Evolutionary conservation across 2,888 invertebrate genomes (phyloP), one percentile per base, ranked within the genome.

Genomic region (Pycnomerus fuliginosus): DNA sequence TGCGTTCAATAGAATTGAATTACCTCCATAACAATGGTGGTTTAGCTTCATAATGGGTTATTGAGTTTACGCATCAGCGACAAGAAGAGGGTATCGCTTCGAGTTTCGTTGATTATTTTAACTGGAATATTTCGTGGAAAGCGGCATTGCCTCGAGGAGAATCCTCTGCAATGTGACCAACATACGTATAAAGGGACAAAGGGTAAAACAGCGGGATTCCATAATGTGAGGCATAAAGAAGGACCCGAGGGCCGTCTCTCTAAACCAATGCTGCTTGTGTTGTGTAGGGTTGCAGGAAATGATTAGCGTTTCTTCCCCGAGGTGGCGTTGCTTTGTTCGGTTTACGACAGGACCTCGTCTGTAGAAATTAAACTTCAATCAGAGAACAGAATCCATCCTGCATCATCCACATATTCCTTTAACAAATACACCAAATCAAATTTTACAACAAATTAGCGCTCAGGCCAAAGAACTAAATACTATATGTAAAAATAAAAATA

Each of bases 181-280:
- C 55, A 47, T 44, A 50, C 48, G 44, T 34, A 36, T 28, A 40
- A 39, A 47, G 40, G 46, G 48, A 49, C 50, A 49, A 53, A 52
- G 54, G 52, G 49, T 47, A 51, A 42, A 36, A 40, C 23, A 36
- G 46, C 48, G 20, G 20, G 20, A 20, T 43, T 50, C 36, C 40
- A 52, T 53, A 54, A 54, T 48, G 52, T 41, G 44, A 52, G 46
- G 44, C 42, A 56, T 51, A 56, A 56, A 56, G 54, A 51, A 45
- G 37, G 33, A 45, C 52, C 54, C 23, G 29, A 16, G 31, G 52
- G 52, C 54, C 27, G 35, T 35, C 41, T 17, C 36, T 17, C 36
- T 20, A 29, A 48, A 37, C 45, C 48, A n/a, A n/a, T 30, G 44
- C 49, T 44, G 52, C 48, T 49, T 47, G 50, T 52, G 56, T 49